phyloP scores from a whole-genome alignment of 2,888 invertebrate genomes.

The Meliscaeva auricollis region DNA sequence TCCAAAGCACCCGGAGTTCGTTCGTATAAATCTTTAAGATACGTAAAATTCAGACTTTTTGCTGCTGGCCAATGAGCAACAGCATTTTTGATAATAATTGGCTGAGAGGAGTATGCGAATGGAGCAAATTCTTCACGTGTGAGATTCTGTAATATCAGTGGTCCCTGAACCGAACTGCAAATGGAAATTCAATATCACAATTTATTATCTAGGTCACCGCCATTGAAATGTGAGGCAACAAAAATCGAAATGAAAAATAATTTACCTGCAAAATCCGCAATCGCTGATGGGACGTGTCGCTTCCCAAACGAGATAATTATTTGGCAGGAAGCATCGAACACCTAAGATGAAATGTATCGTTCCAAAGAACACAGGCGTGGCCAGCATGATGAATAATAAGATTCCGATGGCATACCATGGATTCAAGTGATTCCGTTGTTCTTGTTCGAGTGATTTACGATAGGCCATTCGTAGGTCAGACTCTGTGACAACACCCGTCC shows the following conservation, averaged over 20 bases:
- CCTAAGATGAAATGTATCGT: constrained; percentile 84
- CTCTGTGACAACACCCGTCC: constrained; percentile 81
- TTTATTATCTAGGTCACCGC: constrained; percentile 31
- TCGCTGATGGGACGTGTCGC: constrained; percentile 92
- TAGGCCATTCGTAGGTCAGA: constrained; percentile 82
- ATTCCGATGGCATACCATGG: constrained; percentile 81
- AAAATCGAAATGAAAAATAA: not conserved
- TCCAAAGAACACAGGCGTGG: constrained; percentile 83
- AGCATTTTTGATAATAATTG: constrained; percentile 91
- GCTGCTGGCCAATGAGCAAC: constrained; percentile 91
- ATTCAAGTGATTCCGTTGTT: constrained; percentile 80
- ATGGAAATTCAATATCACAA: constrained; percentile 3
- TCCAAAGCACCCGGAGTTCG: constrained; percentile 89
- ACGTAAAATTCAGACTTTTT: constrained; percentile 87
- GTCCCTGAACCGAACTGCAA: constrained; percentile 86
- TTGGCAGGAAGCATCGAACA: constrained; percentile 91
- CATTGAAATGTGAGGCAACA: not conserved
- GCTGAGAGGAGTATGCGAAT: constrained; percentile 91
- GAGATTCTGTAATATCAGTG: constrained; percentile 88
- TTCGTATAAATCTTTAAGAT: constrained; percentile 89
- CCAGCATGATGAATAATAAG: constrained; percentile 81
- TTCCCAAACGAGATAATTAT: constrained; percentile 94
- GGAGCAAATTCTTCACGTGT: constrained; percentile 88
- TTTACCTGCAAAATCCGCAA: constrained; percentile 89
- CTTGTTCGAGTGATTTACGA: constrained; percentile 80